A percentile compares a stretch with the other conserved stretches of the same genome.
These are phyloP conservation scores for Heliocidaris tuberculata DNA, from an alignment of 35 echinoderm and acorn worm genomes.

Conservation along the genomic window DNA sequence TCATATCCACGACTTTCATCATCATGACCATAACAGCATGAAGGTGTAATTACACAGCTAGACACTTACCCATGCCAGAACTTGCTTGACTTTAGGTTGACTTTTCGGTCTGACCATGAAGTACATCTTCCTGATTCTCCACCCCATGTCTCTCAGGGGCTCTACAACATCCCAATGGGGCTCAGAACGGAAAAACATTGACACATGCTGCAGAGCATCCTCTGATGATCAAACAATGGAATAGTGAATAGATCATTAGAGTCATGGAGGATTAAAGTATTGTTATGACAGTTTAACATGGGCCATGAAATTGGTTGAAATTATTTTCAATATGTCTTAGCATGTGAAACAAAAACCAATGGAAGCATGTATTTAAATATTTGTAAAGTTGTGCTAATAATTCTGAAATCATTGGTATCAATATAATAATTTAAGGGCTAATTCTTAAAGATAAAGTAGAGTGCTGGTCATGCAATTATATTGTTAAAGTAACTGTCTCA, in stretches of 20 bases:
- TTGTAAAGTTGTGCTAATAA: too few species aligned
- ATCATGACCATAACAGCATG: too few species aligned
- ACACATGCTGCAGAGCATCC: constrained; percentile 94
- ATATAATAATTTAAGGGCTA: too few species aligned
- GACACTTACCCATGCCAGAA: constrained; percentile 90
- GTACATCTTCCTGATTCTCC: constrained; percentile 85
- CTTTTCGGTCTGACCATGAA: constrained; percentile 94
- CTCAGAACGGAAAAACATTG: constrained; percentile 98
- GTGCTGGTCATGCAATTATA: too few species aligned
- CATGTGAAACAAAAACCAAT: too few species aligned
- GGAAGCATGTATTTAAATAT: background rate
- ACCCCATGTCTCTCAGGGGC: constrained; percentile 89
- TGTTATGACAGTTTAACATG: too few species aligned
- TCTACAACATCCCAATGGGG: constrained; percentile 96
- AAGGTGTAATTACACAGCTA: background rate
- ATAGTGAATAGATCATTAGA: background rate
- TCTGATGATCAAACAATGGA: constrained; percentile 52
- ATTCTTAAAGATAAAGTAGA: too few species aligned
- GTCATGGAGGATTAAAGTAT: too few species aligned
- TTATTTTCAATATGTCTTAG: too few species aligned
- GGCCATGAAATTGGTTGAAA: too few species aligned
- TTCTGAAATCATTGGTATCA: too few species aligned
- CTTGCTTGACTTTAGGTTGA: constrained; percentile 98
- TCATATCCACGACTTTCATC: background rate
- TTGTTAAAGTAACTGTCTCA: too few species aligned